A percentile compares a stretch with the other conserved stretches of the same genome.
Evolutionary conservation across 2,797 vertebrate species (phyloP).

Genomic region (Erethizon dorsatum): DNA sequence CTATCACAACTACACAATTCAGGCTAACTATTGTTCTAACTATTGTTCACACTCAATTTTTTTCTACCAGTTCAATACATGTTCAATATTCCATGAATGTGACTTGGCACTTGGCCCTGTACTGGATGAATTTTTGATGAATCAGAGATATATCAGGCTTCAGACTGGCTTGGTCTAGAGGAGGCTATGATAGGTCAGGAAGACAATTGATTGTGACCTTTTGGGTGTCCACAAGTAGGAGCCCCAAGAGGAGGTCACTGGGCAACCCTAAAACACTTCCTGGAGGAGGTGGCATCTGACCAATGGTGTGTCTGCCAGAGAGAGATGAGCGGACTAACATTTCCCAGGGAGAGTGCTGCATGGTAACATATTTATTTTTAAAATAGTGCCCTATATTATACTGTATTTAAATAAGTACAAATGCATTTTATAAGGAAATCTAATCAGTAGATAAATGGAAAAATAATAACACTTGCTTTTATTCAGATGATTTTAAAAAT

Average conservation of each 20-base stretch:
- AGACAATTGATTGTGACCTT: not conserved
- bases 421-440: not conserved
- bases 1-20: not conserved
- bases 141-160: not conserved
- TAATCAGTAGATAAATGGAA: not conserved
- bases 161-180: not conserved
- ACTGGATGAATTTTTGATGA: not conserved
- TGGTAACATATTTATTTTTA: not conserved
- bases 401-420: not conserved
- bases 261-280: not conserved
- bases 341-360: not conserved
- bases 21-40: not conserved
- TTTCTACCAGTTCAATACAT: not conserved
- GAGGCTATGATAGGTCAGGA: not conserved
- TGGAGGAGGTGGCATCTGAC: not conserved
- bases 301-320: not conserved
- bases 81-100: not conserved
- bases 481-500: not conserved
- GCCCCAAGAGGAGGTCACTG: not conserved
- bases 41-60: not conserved
- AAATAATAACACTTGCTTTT: slow-evolving; percentile 13
- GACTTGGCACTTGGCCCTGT: not conserved
- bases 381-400: not conserved
- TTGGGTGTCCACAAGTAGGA: not conserved
- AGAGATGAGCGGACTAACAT: not conserved